Evolutionary conservation across 2,888 invertebrate genomes (phyloP).

Genomic region (Pterostichus madidus): DNA sequence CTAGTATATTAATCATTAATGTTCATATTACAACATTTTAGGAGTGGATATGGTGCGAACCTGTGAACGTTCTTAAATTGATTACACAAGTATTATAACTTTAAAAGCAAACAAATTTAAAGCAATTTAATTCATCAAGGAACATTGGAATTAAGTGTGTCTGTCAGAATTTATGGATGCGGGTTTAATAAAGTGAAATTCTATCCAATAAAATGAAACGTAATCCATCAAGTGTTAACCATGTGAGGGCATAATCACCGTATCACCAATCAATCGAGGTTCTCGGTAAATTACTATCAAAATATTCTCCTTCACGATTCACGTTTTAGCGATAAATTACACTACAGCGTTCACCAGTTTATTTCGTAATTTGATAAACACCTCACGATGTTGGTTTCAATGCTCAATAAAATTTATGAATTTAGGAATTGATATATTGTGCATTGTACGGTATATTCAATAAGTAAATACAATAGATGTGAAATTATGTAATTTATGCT

Average conservation of each 20-base stretch:
- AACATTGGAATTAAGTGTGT: neutral
- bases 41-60: no score
- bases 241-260: slow-evolving; percentile 26
- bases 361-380: slow-evolving; percentile 56
- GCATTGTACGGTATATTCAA: slow-evolving; percentile 6
- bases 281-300: slow-evolving; percentile 4
- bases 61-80: no score
- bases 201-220: slow-evolving; percentile 34
- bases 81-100: neutral
- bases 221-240: slow-evolving; percentile 27
- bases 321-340: slow-evolving; percentile 53
- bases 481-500: slow-evolving; percentile 21
- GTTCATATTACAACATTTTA: no score
- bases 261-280: slow-evolving; percentile 12
- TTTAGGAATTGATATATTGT: slow-evolving; percentile 46
- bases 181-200: slow-evolving; percentile 37
- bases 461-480: neutral
- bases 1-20: no score
- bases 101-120: slow-evolving; percentile 3
- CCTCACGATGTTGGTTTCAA: slow-evolving; percentile 48
- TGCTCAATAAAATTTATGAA: slow-evolving; percentile 41
- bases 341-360: slow-evolving; percentile 14
- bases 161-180: slow-evolving; percentile 27
- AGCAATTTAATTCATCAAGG: neutral
- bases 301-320: slow-evolving; percentile 9